Conservation (phyloP, 2,888 invertebrate genomes). For the Hirtodrosophila cameraria region DNA sequence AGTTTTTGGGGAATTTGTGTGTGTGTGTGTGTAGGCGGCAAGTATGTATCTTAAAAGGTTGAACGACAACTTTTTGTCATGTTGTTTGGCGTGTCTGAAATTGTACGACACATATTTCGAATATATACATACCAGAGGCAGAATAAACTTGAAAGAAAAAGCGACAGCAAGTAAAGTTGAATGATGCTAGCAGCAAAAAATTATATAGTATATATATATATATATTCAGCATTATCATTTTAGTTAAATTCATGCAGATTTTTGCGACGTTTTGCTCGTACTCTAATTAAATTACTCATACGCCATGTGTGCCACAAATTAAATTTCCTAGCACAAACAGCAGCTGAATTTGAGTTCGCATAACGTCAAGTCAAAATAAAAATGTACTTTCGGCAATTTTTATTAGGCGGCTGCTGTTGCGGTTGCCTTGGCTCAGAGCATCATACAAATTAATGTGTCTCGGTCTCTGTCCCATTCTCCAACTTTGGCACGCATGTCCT, state of each 20-base stretch:
- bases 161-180: neutral
- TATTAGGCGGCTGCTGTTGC: conserved; percentile 46
- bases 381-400: conserved; percentile 60
- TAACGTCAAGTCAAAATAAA: conserved; percentile 43
- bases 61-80: conserved; percentile 4
- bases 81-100: neutral
- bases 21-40: neutral
- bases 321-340: conserved; percentile 43
- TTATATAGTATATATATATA: too few species aligned
- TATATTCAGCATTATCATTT: conserved; percentile 5
- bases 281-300: conserved; percentile 52
- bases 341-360: conserved; percentile 22
- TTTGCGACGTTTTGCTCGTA: conserved; percentile 4
- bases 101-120: neutral
- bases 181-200: conserved; percentile 1
- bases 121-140: neutral
- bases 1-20: neutral
- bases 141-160: neutral
- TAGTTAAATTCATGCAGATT: conserved; percentile 15
- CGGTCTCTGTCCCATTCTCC: conserved; percentile 8
- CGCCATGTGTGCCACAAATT: conserved; percentile 56
- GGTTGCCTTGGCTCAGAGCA: conserved; percentile 42
- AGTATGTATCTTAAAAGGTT: neutral
- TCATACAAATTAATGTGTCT: conserved; percentile 48
- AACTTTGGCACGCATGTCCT: conserved; percentile 49